These are phyloP conservation scores for Lycocorax pyrrhopterus DNA, from an alignment of 2,113 vertebrate species.

Conservation along the genomic window DNA sequence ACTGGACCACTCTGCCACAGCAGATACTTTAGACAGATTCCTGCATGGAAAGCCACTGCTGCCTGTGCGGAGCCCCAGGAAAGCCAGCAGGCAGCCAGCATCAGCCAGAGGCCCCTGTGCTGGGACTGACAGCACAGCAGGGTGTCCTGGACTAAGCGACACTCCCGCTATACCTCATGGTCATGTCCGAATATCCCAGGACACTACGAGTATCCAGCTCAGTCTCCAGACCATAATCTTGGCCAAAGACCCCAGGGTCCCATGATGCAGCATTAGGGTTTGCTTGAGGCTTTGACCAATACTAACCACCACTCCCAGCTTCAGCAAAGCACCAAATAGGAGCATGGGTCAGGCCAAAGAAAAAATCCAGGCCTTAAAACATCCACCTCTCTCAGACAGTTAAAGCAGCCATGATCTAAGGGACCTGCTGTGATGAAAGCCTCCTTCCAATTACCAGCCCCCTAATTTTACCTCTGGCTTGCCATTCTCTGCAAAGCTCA, in stretches of 20 bases:
- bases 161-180: not conserved
- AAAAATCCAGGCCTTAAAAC: not conserved
- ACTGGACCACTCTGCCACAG: not conserved
- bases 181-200: not conserved
- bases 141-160: not conserved
- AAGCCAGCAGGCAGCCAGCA: not conserved
- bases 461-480: not conserved
- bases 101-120: not conserved
- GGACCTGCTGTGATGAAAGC: not conserved
- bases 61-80: not conserved
- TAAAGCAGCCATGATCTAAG: not conserved
- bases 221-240: not conserved
- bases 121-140: not conserved
- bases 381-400: not conserved
- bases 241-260: not conserved
- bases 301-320: not conserved
- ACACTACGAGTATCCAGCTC: rapidly evolving
- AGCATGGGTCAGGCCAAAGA: not conserved
- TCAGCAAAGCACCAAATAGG: not conserved
- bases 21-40: not conserved
- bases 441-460: not conserved
- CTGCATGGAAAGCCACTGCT: not conserved
- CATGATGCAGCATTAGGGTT: rapidly evolving
- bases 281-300: not conserved
- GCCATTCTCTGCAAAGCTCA: not conserved